Conservation (phyloP, 2,797 vertebrate genomes). For the Sebastes dallii region DNA sequence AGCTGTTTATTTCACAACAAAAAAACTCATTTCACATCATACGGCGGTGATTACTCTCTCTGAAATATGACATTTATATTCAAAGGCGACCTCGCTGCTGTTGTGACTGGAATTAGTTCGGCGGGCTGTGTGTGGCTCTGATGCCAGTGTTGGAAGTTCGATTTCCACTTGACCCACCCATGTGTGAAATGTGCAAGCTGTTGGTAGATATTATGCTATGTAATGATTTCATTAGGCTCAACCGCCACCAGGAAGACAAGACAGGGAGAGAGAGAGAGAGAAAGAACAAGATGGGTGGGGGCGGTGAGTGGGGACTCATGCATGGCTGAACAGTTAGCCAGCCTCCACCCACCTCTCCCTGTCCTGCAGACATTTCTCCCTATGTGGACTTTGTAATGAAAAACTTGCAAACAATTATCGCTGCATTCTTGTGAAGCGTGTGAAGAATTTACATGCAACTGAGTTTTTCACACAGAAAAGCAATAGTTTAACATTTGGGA, state of each 20-base stretch:
- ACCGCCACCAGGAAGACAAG: constrained; percentile 24
- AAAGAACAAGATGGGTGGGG: constrained; percentile 7
- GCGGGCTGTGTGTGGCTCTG: constrained; percentile 9
- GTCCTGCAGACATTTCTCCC: constrained; percentile 8
- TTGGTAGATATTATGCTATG: constrained; percentile 31
- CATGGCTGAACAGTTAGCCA: constrained; percentile 23
- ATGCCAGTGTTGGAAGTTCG: constrained; percentile 27
- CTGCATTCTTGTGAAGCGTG: not conserved
- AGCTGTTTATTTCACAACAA: constrained; percentile 5
- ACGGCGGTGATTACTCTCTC: not conserved
- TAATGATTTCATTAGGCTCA: constrained; percentile 40
- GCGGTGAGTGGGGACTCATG: constrained; percentile 19
- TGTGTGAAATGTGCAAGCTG: constrained; percentile 46
- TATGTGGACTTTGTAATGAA: not conserved
- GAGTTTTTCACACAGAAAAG: not conserved
- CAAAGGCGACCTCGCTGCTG: not conserved
- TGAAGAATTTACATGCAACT: not conserved
- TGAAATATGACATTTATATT: constrained; percentile 23
- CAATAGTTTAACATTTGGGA: not conserved
- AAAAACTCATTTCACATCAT: not conserved
- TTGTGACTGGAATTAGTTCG: constrained; percentile 19
- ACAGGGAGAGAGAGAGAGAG: not conserved
- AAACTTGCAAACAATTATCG: not conserved
- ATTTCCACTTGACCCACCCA: constrained; percentile 38
- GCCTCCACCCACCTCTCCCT: constrained; percentile 25